A percentile compares a stretch with the other conserved stretches of the same genome.
These are phyloP conservation scores for Caranx melampygus DNA, from an alignment of 2,113 vertebrate genomes.

Conservation along the genomic window DNA sequence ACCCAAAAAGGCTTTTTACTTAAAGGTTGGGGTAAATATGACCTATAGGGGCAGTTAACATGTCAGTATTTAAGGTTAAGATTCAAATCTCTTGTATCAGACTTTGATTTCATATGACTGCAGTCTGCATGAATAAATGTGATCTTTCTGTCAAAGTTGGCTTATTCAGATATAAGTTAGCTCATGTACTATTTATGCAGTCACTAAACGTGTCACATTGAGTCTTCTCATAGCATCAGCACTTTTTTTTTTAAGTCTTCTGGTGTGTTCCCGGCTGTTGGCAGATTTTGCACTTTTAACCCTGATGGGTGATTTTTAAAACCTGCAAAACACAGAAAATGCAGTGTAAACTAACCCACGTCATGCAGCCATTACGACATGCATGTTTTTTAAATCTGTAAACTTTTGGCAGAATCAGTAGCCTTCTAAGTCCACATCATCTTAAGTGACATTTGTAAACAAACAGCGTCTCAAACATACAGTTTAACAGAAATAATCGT, in stretches of 20 bases:
- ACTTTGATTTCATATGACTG: not conserved
- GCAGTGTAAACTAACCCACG: slow-evolving; percentile 68
- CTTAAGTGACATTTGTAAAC: slow-evolving; percentile 61
- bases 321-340: slow-evolving; percentile 59
- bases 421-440: slow-evolving; percentile 34
- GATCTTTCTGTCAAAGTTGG: not conserved
- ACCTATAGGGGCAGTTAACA: not conserved
- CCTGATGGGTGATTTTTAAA: slow-evolving; percentile 28
- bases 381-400: slow-evolving; percentile 77
- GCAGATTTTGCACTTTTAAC: slow-evolving; percentile 50
- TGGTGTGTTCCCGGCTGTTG: slow-evolving; percentile 41
- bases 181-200: not conserved
- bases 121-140: not conserved
- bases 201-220: slow-evolving; percentile 10
- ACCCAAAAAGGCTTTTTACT: slow-evolving; percentile 17
- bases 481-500: slow-evolving; percentile 62
- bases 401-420: slow-evolving; percentile 66
- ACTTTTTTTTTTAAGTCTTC: slow-evolving; percentile 19
- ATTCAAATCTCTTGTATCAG: slow-evolving; percentile 14
- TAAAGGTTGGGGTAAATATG: not conserved
- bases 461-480: slow-evolving; percentile 52
- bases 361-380: slow-evolving; percentile 83
- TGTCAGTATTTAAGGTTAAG: not conserved
- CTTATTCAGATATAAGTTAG: not conserved
- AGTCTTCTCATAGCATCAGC: not conserved